Conservation (phyloP, 2,888 invertebrate species). For the Lamellibrachia satsuma region DNA sequence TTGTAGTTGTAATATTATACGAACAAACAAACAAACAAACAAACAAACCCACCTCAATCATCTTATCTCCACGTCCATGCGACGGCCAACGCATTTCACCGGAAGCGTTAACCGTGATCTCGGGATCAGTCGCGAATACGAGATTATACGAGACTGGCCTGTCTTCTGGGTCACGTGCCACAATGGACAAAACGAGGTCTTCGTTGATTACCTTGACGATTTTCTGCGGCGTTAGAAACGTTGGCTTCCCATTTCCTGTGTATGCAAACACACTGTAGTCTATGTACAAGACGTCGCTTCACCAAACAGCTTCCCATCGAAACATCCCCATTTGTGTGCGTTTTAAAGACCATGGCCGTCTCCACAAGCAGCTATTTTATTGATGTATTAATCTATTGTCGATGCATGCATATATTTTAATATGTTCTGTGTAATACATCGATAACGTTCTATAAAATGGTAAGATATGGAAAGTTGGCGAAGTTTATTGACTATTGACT, state of each 20-base stretch:
- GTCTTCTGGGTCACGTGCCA: not conserved
- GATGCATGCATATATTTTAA: not conserved
- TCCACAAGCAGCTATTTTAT: too few species aligned
- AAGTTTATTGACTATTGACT: not conserved
- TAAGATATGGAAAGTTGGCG: not conserved
- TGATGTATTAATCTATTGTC: not conserved
- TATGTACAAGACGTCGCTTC: not conserved
- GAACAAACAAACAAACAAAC: not conserved
- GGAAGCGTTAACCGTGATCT: not conserved
- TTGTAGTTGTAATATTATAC: not conserved
- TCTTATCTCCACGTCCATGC: not conserved
- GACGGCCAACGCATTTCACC: not conserved
- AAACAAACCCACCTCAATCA: conserved; percentile 5
- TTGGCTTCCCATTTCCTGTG: conserved; percentile 13
- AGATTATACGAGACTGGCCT: conserved; percentile 13
- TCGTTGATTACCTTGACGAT: not conserved
- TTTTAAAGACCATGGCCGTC: too few species aligned
- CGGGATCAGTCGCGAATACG: not conserved
- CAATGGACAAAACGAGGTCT: not conserved
- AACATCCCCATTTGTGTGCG: not conserved
- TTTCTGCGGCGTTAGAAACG: not conserved
- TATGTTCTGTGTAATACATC: not conserved
- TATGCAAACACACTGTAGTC: not conserved
- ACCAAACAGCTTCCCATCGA: not conserved
- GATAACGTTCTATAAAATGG: not conserved